phyloP scores from a whole-genome alignment of 2,113 vertebrate genomes.

The Petrocephalus microphthalmus region DNA sequence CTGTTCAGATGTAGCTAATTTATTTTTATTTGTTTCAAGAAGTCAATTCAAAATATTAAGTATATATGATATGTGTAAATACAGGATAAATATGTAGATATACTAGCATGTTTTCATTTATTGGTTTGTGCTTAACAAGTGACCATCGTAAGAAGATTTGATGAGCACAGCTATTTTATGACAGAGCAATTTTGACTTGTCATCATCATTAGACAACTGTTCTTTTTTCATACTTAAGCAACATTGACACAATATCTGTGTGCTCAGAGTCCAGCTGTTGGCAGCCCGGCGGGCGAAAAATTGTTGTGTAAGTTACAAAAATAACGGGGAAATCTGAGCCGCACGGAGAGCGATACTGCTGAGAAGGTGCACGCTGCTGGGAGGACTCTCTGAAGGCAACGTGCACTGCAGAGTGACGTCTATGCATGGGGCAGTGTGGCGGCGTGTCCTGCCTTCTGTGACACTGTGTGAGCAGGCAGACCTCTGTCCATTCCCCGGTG shows the following conservation, averaged over 20 bases:
- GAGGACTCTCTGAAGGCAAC: neutral
- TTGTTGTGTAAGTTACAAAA: neutral
- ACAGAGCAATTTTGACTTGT: neutral
- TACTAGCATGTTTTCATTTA: neutral
- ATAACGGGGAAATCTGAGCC: neutral
- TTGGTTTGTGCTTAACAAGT: neutral
- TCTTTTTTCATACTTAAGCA: neutral
- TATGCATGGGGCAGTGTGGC: neutral
- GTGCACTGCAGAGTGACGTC: neutral
- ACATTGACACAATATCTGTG: neutral
- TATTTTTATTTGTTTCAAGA: constrained; percentile 35
- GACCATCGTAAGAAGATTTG: neutral
- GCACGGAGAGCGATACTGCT: neutral
- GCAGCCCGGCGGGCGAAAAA: neutral
- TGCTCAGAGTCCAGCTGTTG: neutral
- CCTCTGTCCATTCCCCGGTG: neutral
- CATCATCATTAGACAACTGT: neutral
- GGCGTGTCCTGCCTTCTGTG: neutral
- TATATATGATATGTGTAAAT: constrained; percentile 33
- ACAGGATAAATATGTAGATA: neutral
- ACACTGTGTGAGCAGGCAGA: neutral
- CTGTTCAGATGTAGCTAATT: constrained; percentile 32
- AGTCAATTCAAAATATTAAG: constrained; percentile 15
- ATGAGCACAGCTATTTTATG: neutral
- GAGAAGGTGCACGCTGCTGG: neutral